Base-by-base conservation (phyloP, 2,797 vertebrate species). In the Acipenser ruthenus region DNA sequence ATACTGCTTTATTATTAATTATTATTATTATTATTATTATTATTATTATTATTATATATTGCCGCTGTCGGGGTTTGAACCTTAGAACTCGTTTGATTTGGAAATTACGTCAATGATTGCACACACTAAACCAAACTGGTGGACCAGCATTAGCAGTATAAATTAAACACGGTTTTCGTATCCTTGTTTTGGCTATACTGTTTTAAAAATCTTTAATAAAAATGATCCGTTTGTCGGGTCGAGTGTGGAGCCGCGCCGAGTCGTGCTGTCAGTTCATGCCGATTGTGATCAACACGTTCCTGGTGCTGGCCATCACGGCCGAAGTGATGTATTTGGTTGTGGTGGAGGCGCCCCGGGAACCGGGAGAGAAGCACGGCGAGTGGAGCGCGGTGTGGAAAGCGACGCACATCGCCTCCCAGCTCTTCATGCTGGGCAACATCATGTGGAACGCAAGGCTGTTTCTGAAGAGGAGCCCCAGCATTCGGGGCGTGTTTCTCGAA, bases 401-500 rank as follows among this genome's bases (percentile, higher is more conserved):
- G 18, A 58, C 88, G 7, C 93, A 93, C 77, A 80, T 94, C 53
- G 63, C 89, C 4, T 78, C 85, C 23, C 88, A 92, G 77, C 89
- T 88, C 76, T 93, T 89, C 74, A 91, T 95, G 86, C 77, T 95
- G 73, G 87, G 80, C 0, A 95, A 91, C 80, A 93, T 94, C 72
- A 84, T 91, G 69, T 95, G 93, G 88, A 95, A 94, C 79, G 86
- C 92, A 12, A 68, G 82, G 65, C 85, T 93, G 62, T 96, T 96
- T 72, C 62, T 94, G 59, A 87, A 76, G 62, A 91, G 84, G 3
- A 91, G 75, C 51, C 88, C 94, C 64, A 94, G 91, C 69, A 94
- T 95, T 70, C 91, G 79, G 6, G 94, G 93, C 7, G 92, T 95
- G 70, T 93, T 96, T 74, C 82, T 96, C 64, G 87, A 84, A 1